Conservation (phyloP, 2,113 vertebrate genomes). For the Takifugu bimaculatus region DNA sequence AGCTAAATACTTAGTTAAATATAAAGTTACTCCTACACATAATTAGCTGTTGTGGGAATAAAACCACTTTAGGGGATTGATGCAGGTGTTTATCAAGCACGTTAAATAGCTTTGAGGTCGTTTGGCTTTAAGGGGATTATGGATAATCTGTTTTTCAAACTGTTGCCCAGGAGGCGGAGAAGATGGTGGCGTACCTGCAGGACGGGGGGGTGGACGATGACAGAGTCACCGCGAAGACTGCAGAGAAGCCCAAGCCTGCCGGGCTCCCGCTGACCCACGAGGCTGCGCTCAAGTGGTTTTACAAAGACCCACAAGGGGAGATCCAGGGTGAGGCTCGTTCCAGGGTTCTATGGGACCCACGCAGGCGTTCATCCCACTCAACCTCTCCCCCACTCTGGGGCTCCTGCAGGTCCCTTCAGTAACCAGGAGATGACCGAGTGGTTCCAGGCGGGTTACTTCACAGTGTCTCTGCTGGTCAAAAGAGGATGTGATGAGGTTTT, state of each 20-base stretch:
- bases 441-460: conserved; percentile 98
- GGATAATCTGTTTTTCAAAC: not conserved
- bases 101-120: not conserved
- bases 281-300: conserved; percentile 98
- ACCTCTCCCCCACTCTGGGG: not conserved
- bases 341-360: not conserved
- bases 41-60: not conserved
- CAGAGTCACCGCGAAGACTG: conserved; percentile 82
- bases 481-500: conserved; percentile 97
- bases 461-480: conserved; percentile 93
- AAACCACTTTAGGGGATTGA: not conserved
- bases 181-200: conserved; percentile 98
- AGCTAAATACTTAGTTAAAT: too few species aligned
- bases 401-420: conserved; percentile 87
- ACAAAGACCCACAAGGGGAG: conserved; percentile 98
- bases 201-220: conserved; percentile 91
- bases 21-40: not conserved
- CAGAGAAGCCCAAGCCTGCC: conserved; percentile 84
- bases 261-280: conserved; percentile 85
- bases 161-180: conserved; percentile 88
- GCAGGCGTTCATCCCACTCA: not conserved
- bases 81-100: not conserved
- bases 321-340: conserved; percentile 85
- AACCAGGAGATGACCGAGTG: conserved; percentile 98
- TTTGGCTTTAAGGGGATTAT: not conserved